Base-by-base conservation (phyloP, 2,888 invertebrate genomes). In the Cosmia pyralina region DNA sequence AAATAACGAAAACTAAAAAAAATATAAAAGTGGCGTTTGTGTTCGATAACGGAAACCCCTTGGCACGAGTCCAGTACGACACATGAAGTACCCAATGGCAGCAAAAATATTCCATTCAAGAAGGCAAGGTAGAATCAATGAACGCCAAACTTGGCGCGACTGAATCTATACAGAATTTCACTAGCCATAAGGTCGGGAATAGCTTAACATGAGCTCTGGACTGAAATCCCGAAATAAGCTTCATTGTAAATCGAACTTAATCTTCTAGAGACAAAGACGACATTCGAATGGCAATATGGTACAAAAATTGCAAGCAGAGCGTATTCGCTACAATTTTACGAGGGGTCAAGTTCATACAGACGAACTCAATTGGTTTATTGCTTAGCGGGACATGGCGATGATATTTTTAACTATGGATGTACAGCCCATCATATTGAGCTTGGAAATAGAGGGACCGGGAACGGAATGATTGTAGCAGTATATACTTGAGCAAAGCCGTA, bases 51-150 rank as follows among this genome's bases (percentile, higher is more conserved):
- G 88, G 90, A 92, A 91, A 89, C 90, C 90, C 89, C 91, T 90
- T 95, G 95, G 95, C 94, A 92, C 82, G 77, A 76, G 85, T 91
- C 94, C 94, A 95, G 88, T 85, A 85, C 84, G 84, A 88, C 87
- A 89, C 88, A 90, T 90, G 91, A 93, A 94, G 91, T 92, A 92
- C 89, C 92, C 89, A 92, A 91, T 91, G 90, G 88, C 88, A 90
- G 90, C 94, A 89, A 93, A 94, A 95, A 95, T 95, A 95, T 94
- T 92, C 93, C 94, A 94, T 95, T 95, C 93, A 94, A 92, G 92
- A 88, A n/a, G 75, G 77, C 80, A 89, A 90, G 90, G 91, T 90
- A 88, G 86, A 90, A 93, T 92, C 90, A 92, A 92, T 91, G 89
- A 91, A 88, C 88, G 83, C 80, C 83, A 86, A 88, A 85, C 81